Evolutionary conservation across 2,797 vertebrate species (phyloP), one percentile per base, ranked within the genome.

Genomic region (Picus viridis): DNA sequence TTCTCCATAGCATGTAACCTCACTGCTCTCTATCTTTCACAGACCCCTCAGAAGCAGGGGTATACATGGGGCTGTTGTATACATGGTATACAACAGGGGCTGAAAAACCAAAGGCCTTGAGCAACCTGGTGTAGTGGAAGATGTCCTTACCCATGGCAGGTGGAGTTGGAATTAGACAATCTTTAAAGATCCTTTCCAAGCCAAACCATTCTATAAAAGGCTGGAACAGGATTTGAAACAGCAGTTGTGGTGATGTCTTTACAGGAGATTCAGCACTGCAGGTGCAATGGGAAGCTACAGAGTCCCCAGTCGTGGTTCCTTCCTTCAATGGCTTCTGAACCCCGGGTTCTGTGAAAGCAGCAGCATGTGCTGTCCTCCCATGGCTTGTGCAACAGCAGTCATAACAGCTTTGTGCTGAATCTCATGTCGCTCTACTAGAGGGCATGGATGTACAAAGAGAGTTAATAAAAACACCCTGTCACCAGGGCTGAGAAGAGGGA

Each of bases 81-180:
- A 39, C 39, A 17, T 0, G 39, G 11, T 11, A 34, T 3, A 7
- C 13, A 3, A 49, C 3, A 30, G 30, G 61, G 73, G 53, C 2
- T 54, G 23, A 23, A 7, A 71, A 45, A 89, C 26, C 34, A 39
- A 72, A 65, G 41, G 47, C 47, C 11, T 23, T 23, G 47, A 49
- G 47, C 47, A 49, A 49, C 47, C 22, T 49, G 47, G 22, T 49
- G 22, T 49, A 49, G 20, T 49, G 47, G 47, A 49, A 49, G 11
- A 20, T 49, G 47, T 22, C 47, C 47, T 20, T 12, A 23, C 20
- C 47, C 47, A 23, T 12, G 47, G 47, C 47, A 49, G 47, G 20
- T 22, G 47, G 47, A 22, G 5, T 22, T 49, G 20, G 12, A 49
- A 49, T 12, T 49, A 49, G 47, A 49, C 22, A 23, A 23, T 49